Evolutionary conservation across 1,140 invertebrate species (phyloP), one percentile per base, ranked within the genome.

Genomic region (Nymphalis io): DNA sequence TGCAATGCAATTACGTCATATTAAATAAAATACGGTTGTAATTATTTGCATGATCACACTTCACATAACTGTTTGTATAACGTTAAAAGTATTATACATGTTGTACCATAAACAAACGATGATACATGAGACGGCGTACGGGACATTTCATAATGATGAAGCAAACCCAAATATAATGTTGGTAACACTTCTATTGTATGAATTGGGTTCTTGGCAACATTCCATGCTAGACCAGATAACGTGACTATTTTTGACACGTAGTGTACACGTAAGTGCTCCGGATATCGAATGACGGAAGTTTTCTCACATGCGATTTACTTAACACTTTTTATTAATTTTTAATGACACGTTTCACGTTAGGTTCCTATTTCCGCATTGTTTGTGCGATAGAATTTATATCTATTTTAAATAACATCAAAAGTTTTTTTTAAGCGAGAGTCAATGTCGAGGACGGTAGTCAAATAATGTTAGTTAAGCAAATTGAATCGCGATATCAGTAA

Each of bases 251-350:
- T 63, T 27, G 44, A 38, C 27, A 15, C 13, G 27, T 39, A 33
- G 10, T 44, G 42, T 33, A 60, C 59, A 60, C 42, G 46, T 16
- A 23, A 60, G 18, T 58, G 64, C 18, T 67, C 51, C 58, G 27
- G 58, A 46, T 68, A n/a, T 51, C 38, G 59, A 39, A 13, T 60
- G 46, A 42, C 58, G 46, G 58, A 68, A 68, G n/a, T 60, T 18
- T 13, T 63, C 16, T 33, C n/a, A 39, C 46, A 55, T 33, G 38
- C 66, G 44, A 67, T 53, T 68, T 39, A 60, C 33, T 18, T 48
- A 42, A 42, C 46, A 60, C 33, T 51, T 53, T 51, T 60, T 55
- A 15, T 51, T 51, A 16, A 18, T 20, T 60, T 67, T 66, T 59
- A 40, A 59, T 40, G 55, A 66, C 64, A 66, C 57, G 39, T 23